Percentiles rank a stretch among this genome's conserved stretches.
phyloP scores from a whole-genome alignment of 2,888 invertebrate genomes.

The Drosophila cognata region DNA sequence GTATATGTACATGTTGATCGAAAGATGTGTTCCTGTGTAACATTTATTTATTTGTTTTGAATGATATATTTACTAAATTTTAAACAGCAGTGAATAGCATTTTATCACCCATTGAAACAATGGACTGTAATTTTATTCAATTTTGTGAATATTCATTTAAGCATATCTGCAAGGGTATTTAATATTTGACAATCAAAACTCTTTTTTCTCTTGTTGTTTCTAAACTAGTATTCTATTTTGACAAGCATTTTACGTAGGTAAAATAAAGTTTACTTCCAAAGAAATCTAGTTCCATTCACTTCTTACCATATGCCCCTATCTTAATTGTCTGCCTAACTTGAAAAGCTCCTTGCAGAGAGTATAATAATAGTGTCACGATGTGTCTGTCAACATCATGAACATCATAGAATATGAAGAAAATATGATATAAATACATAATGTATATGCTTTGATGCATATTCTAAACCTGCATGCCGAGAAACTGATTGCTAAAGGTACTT shows the following conservation, averaged over 20 bases:
- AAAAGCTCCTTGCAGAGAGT: background rate
- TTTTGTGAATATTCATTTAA: background rate
- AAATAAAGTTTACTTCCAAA: background rate
- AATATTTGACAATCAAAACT: background rate
- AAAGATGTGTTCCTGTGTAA: conserved; percentile 1
- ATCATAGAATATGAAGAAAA: background rate
- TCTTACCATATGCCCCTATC: conserved; percentile 8
- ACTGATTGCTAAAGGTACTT: background rate
- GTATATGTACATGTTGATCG: background rate
- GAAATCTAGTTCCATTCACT: background rate
- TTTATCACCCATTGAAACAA: no score
- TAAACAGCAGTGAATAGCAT: background rate
- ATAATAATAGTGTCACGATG: background rate
- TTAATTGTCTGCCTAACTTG: background rate
- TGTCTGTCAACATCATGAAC: background rate
- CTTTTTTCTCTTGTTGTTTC: background rate
- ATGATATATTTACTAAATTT: background rate
- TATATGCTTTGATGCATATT: background rate
- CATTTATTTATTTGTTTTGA: background rate
- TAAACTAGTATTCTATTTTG: background rate
- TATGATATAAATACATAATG: background rate
- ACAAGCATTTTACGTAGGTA: no score
- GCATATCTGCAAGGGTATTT: background rate
- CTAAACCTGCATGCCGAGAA: background rate
- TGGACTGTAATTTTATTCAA: background rate